Percentiles rank a stretch among this genome's conserved stretches.
These are phyloP conservation scores for Clarias magur DNA, from an alignment of 2,113 vertebrate genomes.

Conservation along the genomic window DNA sequence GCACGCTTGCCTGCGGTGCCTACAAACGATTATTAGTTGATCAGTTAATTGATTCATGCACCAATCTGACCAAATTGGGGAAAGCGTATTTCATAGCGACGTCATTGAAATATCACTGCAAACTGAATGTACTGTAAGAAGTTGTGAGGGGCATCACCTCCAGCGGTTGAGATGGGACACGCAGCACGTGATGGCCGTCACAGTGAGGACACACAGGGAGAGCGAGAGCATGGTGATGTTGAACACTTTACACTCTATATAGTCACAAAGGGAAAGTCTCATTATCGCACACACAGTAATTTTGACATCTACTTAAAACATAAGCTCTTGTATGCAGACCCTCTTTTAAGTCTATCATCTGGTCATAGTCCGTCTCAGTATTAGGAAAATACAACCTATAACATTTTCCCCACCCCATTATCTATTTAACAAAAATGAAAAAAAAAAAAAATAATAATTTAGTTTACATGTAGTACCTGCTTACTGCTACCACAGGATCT, in stretches of 20 bases:
- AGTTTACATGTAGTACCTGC: no score
- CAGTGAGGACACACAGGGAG: constrained; percentile 62
- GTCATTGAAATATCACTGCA: background rate
- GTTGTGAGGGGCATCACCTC: constrained; percentile 59
- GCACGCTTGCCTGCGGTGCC: constrained; percentile 62
- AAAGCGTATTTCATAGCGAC: background rate
- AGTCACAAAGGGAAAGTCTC: background rate
- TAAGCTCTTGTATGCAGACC: no score
- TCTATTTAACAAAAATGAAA: no score
- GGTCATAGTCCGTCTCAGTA: no score
- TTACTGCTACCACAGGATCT: no score
- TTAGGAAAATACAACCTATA: no score
- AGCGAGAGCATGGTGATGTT: constrained; percentile 63
- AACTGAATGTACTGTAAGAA: background rate
- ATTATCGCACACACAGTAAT: background rate
- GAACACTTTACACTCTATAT: constrained; percentile 66
- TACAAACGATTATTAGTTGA: constrained; percentile 34
- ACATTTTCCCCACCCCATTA: no score
- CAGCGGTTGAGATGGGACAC: constrained; percentile 63
- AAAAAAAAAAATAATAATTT: no score
- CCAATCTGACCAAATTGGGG: background rate
- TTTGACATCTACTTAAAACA: background rate
- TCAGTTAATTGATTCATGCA: background rate
- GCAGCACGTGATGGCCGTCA: constrained; percentile 64
- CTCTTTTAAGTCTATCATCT: no score